A percentile compares a stretch with the other conserved stretches of the same genome.
Conservation (phyloP, 2,888 invertebrate species). For the Trisateles emortualis region DNA sequence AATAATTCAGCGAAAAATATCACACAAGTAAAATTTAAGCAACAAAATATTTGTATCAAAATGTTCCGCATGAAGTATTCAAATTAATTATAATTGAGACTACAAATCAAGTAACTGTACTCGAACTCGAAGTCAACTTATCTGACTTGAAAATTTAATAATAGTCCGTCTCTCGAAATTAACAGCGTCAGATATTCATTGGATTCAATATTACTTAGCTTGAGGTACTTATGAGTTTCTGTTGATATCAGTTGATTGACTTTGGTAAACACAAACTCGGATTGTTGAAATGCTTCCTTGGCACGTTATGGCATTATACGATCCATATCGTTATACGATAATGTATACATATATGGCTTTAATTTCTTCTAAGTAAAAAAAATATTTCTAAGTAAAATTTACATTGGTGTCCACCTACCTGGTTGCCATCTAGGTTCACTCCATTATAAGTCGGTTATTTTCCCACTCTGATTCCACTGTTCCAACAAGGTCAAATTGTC, state of each 20-base stretch:
- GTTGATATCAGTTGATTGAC: constrained; percentile 51
- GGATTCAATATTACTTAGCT: constrained; percentile 47
- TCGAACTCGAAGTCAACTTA: constrained; percentile 9
- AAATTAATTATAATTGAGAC: neutral
- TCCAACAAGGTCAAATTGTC: no score
- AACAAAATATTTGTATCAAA: constrained; percentile 3
- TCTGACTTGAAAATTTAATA: constrained; percentile 7
- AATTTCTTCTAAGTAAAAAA: no score
- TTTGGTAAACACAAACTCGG: constrained; percentile 40
- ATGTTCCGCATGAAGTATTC: neutral
- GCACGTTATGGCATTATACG: neutral
- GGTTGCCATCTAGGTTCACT: no score
- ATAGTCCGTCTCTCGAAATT: constrained; percentile 41
- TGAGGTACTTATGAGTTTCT: constrained; percentile 31
- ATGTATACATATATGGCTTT: no score
- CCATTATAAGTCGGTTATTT: no score
- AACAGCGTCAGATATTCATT: constrained; percentile 52
- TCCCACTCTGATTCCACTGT: no score
- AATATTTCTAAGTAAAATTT: no score
- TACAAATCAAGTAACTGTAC: constrained; percentile 15
- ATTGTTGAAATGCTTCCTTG: constrained; percentile 5
- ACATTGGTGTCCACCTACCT: no score
- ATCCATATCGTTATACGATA: neutral
- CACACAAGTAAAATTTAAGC: no score
- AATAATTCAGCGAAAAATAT: no score